Evolutionary conservation across 2,888 invertebrate species (phyloP), one percentile per base, ranked within the genome.

Genomic region (Diadromus collaris): DNA sequence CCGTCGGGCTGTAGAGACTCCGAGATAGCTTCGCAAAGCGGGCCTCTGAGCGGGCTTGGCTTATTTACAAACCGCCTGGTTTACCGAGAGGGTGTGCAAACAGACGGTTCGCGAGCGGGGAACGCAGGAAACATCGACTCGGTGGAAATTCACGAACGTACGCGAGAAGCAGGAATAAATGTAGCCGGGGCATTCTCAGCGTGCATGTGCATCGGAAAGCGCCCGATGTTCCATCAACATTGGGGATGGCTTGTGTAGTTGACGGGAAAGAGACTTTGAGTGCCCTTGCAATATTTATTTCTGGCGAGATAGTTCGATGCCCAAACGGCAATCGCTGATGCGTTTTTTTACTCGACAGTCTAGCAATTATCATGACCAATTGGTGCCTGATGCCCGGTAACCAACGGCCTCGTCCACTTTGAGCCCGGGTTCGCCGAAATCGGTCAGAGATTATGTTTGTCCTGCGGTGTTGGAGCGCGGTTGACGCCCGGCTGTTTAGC

Each of bases 61-160:
- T 83, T 81, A 79, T 83, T 83, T 83, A 80, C 81, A 77, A 79
- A 77, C 72, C 78, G 63, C 75, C 74, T 77, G 80, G 81, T 76
- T 76, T 73, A 73, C 80, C 77, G 54, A 48, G 19, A 32, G 48
- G 21, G 34, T 32, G 24, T 27, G 70, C 61, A 76, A 79, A 79
- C 56, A 81, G 41, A 68, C 51, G 32, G n/a, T 16, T 19, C 19
- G 24, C 7, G 9, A 10, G 60, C 27, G 16, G 2, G 29, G 27
- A 56, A 56, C 51, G 24, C 51, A 13, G 24, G 24, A 10, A 51
- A 51, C 51, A 56, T 56, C 27, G 16, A 13, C 29, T 10, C 3
- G 27, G 27, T 56, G 13, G 24, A 67, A 38, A 67, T 51, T 67
- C 65, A 16, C 10, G 24, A 51, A 51, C 51, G 51, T 24, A 13